These are phyloP conservation scores for Calephelis nemesis DNA, from an alignment of 1,140 invertebrate species.

Conservation along the genomic window DNA sequence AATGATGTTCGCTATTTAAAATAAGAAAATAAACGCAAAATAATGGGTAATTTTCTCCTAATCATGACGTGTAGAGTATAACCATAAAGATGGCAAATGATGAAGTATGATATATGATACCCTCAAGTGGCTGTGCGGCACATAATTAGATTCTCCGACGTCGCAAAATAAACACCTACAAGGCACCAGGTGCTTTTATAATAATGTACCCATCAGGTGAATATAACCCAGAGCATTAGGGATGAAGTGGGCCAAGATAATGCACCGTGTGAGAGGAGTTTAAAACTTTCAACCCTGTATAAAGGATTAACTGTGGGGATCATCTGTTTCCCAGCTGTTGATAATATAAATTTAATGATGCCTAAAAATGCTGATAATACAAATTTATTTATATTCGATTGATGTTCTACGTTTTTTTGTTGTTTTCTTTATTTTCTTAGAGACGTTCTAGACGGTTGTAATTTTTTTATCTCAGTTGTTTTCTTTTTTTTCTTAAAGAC, in stretches of 20 bases:
- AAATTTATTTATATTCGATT: not conserved
- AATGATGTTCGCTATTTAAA: not conserved
- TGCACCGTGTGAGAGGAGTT: conserved; percentile 17
- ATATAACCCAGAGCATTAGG: conserved; percentile 33
- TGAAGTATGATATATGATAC: conserved; percentile 59
- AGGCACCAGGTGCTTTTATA: conserved; percentile 49
- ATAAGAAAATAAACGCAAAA: conserved; percentile 2
- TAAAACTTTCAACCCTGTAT: conserved; percentile 20
- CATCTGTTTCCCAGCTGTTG: not conserved
- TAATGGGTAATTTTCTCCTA: conserved; percentile 3
- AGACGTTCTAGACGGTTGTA: too few species aligned
- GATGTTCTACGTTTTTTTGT: too few species aligned
- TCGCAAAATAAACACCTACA: conserved; percentile 44
- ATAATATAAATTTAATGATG: not conserved
- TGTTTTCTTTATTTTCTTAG: too few species aligned
- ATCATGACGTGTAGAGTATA: conserved; percentile 9
- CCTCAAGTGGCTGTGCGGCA: conserved; percentile 31
- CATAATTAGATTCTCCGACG: conserved; percentile 51
- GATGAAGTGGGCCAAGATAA: conserved; percentile 23
- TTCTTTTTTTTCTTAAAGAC: too few species aligned
- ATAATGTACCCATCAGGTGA: conserved; percentile 45
- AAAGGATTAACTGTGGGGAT: not conserved
- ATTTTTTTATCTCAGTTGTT: too few species aligned
- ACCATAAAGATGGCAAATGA: conserved; percentile 41
- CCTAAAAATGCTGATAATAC: too few species aligned